Evolutionary conservation across 2,113 vertebrate genomes (phyloP), one percentile per base, ranked within the genome.

Genomic region (Marmota monax): DNA sequence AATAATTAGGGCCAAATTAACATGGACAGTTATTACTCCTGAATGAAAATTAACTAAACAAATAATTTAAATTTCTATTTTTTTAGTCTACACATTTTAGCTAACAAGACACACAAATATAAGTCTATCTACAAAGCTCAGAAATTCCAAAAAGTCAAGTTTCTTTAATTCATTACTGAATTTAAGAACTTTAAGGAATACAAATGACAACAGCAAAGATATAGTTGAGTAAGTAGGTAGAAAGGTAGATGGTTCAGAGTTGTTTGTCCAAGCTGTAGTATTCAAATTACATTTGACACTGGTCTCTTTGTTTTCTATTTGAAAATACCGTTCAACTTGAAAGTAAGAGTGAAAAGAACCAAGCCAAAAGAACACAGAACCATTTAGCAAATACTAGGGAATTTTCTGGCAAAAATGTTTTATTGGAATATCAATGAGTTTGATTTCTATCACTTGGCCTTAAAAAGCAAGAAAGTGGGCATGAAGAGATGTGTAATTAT

Each of bases 1-100:
- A 98, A 97, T 79, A 97, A 97, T 98, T 97, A 98, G 96, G 98
- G 97, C 96, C 97, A 97, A 97, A 95, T 96, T 97, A 98, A 92
- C 79, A 96, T 13, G 96, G 93, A 86, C 74, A 97, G 88, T 88
- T 83, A 94, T 72, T 94, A 96, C 45, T 93, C 85, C 87, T 95
- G 63, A 96, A 96, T 80, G 63, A 97, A 94, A 96, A 80, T 95
- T 82, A 96, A 97, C 45, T 93, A 84, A 86, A 92, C 93, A 94
- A 91, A 79, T 87, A 82, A 97, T 86, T 92, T 95, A 96, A 96
- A 96, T 88, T 92, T 73, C 56, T 80, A 93, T 73, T 93, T 74
- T 94, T 73, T 95, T 48, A 88, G 85, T 97, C 73, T 95, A 97
- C 34, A 97, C 74, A 97, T 97, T 97, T 97, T 92, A 96, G 84